Evolutionary conservation across 2,888 invertebrate genomes (phyloP).

Genomic region (Parelbella ahira): DNA sequence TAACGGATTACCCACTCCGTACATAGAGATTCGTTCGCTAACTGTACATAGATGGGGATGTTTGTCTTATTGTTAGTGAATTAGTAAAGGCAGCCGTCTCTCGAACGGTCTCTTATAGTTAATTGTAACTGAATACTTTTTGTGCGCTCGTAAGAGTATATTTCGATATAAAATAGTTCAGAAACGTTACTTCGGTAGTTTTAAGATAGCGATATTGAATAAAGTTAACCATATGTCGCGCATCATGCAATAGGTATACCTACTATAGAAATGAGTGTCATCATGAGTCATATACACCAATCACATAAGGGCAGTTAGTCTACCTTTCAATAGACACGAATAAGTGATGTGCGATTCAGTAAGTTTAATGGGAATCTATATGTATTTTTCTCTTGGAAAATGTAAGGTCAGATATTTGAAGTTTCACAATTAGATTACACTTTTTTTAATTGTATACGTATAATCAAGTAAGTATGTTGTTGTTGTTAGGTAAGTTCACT

Average conservation of each 20-base stretch:
- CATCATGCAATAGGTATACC: no score
- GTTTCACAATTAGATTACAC: constrained; percentile 50
- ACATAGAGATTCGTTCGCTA: constrained; percentile 2
- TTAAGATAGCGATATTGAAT: constrained; percentile 57
- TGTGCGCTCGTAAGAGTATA: constrained; percentile 48
- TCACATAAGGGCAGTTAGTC: no score
- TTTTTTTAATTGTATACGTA: constrained; percentile 65
- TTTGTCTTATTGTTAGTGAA: constrained; percentile 59
- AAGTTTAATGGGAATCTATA: constrained; percentile 44
- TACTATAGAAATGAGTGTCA: no score
- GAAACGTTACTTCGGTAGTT: constrained; percentile 51
- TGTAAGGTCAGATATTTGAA: constrained; percentile 43
- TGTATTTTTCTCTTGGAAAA: constrained; percentile 38
- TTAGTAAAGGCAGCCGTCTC: constrained; percentile 43
- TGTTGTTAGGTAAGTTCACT: constrained; percentile 55
- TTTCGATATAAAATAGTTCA: constrained; percentile 47
- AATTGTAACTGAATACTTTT: constrained; percentile 51
- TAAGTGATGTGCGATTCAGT: constrained; percentile 39
- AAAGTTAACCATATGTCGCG: constrained; percentile 31
- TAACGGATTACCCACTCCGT: no score
- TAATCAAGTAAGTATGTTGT: constrained; percentile 61
- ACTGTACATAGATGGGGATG: constrained; percentile 38
- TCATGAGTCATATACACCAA: no score
- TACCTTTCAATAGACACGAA: no score
- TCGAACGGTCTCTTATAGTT: constrained; percentile 48